phyloP scores from a whole-genome alignment of 2,888 invertebrate species.

The Caenorhabditis japonica region DNA sequence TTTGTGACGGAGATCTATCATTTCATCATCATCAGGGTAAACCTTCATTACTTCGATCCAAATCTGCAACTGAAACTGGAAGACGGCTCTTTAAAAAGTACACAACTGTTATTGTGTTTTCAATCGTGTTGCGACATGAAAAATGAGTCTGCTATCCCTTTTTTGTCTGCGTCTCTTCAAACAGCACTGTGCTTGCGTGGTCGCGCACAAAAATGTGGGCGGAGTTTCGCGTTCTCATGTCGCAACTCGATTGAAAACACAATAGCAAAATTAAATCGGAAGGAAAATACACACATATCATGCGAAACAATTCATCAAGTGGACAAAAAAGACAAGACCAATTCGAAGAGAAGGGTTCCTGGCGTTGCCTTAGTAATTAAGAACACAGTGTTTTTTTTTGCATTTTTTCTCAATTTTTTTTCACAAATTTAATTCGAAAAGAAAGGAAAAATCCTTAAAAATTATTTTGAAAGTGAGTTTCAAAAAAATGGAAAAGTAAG shows the following conservation, averaged over 20 bases:
- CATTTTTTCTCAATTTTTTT: conserved; percentile 2
- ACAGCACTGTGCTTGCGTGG: no score
- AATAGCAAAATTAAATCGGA: background rate
- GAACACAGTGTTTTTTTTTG: background rate
- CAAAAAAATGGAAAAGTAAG: background rate
- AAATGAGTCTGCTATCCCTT: no score
- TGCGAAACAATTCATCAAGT: conserved; percentile 4
- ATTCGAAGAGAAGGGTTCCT: conserved; percentile 29
- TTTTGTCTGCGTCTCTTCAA: no score
- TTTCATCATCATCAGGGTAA: conserved; percentile 13
- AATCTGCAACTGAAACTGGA: no score
- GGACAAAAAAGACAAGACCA: conserved; percentile 15
- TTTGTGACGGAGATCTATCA: conserved; percentile 30
- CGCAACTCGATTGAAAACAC: background rate
- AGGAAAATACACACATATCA: background rate
- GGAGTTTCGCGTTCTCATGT: no score
- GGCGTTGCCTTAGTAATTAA: conserved; percentile 34
- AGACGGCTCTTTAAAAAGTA: no score
- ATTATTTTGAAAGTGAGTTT: background rate
- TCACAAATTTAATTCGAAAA: background rate
- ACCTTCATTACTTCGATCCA: conserved; percentile 15
- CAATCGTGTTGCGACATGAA: no score
- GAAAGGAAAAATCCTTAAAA: background rate
- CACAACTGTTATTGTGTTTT: no score
- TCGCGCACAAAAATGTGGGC: no score